phyloP scores from a whole-genome alignment of 2,113 vertebrate genomes.

The Cephalophus harveyi region DNA sequence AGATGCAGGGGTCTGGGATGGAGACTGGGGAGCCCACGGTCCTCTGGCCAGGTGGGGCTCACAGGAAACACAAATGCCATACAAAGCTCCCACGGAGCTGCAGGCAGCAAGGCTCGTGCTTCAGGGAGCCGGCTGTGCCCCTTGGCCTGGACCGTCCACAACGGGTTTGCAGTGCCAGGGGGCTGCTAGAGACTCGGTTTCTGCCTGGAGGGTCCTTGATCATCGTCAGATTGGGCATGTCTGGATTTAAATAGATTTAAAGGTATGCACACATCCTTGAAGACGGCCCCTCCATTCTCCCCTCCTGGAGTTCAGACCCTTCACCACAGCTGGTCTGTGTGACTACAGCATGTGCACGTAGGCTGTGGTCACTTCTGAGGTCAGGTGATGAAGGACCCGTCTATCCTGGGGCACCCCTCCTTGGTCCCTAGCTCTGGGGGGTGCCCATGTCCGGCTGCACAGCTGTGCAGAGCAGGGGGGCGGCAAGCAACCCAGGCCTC shows the following conservation, averaged over 20 bases:
- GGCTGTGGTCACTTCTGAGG: background rate
- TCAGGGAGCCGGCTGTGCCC: accelerated
- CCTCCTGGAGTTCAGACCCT: background rate
- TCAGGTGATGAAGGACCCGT: background rate
- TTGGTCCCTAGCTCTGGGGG: background rate
- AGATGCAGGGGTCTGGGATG: background rate
- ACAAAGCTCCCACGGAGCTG: accelerated
- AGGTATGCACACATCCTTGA: too few species aligned
- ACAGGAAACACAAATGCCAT: accelerated
- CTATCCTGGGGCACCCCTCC: background rate
- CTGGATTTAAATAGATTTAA: background rate
- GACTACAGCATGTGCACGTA: accelerated
- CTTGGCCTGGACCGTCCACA: accelerated
- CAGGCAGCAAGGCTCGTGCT: accelerated
- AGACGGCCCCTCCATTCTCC: accelerated
- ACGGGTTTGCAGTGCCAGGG: accelerated
- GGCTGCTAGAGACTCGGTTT: accelerated
- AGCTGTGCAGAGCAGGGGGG: background rate
- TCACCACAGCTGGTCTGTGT: background rate
- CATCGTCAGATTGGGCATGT: accelerated
- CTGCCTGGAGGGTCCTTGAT: background rate
- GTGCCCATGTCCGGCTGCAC: accelerated
- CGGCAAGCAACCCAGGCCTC: background rate
- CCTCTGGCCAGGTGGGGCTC: background rate
- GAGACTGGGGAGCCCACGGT: too few species aligned